These are phyloP conservation scores for Liparis tanakae DNA, from an alignment of 2,797 vertebrate genomes.

Conservation along the genomic window DNA sequence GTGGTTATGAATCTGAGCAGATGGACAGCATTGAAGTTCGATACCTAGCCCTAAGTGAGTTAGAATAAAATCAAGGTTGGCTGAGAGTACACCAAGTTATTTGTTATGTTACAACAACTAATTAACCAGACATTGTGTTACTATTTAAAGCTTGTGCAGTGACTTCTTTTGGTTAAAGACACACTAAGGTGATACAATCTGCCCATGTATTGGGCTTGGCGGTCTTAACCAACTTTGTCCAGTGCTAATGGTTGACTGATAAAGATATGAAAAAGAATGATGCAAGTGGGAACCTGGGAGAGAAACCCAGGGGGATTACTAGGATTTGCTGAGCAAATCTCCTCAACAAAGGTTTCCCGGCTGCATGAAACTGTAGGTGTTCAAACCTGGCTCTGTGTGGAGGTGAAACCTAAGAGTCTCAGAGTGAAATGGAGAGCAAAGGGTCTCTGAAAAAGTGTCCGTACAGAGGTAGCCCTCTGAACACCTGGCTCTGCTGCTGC, in stretches of 20 bases:
- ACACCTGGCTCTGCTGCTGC: conserved; percentile 36
- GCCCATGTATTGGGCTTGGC: conserved; percentile 16
- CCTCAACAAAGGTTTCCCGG: conserved; percentile 71
- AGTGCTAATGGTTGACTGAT: conserved; percentile 62
- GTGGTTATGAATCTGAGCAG: background rate
- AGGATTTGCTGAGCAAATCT: conserved; percentile 80
- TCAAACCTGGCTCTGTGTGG: conserved; percentile 43
- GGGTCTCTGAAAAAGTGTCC: conserved; percentile 20
- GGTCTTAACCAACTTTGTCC: conserved; percentile 45
- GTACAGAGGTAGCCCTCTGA: conserved; percentile 18
- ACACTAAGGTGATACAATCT: conserved; percentile 48
- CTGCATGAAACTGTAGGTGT: conserved; percentile 61
- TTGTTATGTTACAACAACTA: conserved; percentile 25
- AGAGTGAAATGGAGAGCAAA: conserved; percentile 38
- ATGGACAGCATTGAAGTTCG: background rate
- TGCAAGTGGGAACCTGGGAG: conserved; percentile 61
- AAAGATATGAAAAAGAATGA: conserved; percentile 67
- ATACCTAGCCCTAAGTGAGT: background rate
- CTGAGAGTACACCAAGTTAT: background rate
- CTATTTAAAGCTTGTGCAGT: conserved; percentile 31
- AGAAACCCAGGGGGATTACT: conserved; percentile 74
- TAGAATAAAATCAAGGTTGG: background rate
- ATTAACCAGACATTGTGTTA: conserved; percentile 20
- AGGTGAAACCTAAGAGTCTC: conserved; percentile 54
- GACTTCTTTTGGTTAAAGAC: conserved; percentile 26